Conservation (phyloP, 1,140 invertebrate species). For the Drosophila prosaltans region DNA sequence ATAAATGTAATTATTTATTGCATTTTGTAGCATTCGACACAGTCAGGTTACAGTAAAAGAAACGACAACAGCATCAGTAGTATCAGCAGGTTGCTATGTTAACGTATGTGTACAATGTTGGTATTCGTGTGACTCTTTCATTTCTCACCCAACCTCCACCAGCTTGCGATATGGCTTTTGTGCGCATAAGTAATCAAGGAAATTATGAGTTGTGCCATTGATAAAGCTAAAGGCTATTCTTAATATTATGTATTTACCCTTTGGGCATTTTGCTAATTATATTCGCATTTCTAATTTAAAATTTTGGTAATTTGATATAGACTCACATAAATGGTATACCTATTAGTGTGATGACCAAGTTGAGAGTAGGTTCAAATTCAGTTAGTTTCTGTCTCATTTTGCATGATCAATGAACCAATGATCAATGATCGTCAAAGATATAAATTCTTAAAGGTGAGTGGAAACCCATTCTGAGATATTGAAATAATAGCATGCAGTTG, state of each 20-base stretch:
- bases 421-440: no score
- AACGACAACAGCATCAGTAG: conserved; percentile 1
- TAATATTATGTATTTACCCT: conserved; percentile 6
- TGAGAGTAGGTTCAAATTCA: no score
- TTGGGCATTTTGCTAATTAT: conserved; percentile 52
- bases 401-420: no score
- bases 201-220: conserved; percentile 3
- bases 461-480: no score
- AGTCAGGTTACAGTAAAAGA: background rate
- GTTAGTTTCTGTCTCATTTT: no score
- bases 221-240: background rate
- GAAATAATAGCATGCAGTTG: no score
- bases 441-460: no score
- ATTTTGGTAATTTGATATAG: conserved; percentile 50
- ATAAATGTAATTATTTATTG: conserved; percentile 80
- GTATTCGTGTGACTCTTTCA: background rate
- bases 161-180: conserved; percentile 25
- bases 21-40: conserved; percentile 61
- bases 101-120: conserved; percentile 32
- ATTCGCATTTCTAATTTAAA: conserved; percentile 77
- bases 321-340: no score
- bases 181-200: conserved; percentile 59
- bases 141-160: background rate
- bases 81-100: conserved; percentile 9
- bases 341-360: no score